These are phyloP conservation scores for Epirrita christyi DNA, from an alignment of 2,888 invertebrate species.

Conservation along the genomic window DNA sequence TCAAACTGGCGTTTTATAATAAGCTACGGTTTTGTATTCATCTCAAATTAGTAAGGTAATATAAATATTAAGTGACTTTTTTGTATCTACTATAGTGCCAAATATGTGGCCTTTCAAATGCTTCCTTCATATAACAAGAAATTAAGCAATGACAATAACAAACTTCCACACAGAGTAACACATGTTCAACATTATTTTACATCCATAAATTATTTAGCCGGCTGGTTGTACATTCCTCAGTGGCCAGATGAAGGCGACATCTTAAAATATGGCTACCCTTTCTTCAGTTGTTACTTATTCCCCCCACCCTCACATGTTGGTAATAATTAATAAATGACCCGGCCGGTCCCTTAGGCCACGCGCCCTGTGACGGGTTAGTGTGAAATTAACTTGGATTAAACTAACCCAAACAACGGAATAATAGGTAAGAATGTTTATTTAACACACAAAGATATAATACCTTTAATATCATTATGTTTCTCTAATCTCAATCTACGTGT, in stretches of 20 bases:
- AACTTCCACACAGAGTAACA: conserved; percentile 33
- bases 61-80: too few species aligned
- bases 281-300: conserved; percentile 70
- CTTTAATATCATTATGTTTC: too few species aligned
- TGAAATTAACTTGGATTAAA: conserved; percentile 52
- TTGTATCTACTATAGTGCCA: too few species aligned
- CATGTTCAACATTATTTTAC: conserved; percentile 48
- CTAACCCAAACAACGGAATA: conserved; percentile 29
- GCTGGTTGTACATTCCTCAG: conserved; percentile 67
- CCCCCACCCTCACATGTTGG: conserved; percentile 54
- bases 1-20: conserved; percentile 8
- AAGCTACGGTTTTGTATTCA: background rate
- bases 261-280: conserved; percentile 81
- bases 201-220: conserved; percentile 68
- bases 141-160: background rate
- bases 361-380: conserved; percentile 57
- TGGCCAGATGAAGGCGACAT: conserved; percentile 75
- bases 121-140: too few species aligned
- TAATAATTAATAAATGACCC: conserved; percentile 85
- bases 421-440: conserved; percentile 11
- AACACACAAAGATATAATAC: too few species aligned
- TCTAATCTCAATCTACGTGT: too few species aligned
- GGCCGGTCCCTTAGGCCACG: conserved; percentile 56
- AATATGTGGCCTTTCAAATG: too few species aligned
- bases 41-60: too few species aligned